Evolutionary conservation across 2,113 vertebrate genomes (phyloP), one percentile per base, ranked within the genome.

Genomic region (Abramis brama): DNA sequence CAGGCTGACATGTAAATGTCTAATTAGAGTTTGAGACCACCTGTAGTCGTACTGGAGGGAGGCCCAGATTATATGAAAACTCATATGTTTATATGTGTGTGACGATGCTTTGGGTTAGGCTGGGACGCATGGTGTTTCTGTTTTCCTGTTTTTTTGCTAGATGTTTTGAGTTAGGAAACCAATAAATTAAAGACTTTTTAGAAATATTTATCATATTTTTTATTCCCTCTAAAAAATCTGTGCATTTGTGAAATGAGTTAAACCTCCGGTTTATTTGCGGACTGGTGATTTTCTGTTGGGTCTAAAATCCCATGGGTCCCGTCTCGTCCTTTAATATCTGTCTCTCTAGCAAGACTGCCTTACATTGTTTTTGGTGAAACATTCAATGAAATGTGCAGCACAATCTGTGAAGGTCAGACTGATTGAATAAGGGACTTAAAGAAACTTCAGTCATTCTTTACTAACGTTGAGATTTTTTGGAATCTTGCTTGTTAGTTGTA

Each of bases 1-100:
- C n/a, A 81, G 25, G 27, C 25, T 71, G 45, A 71, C 27, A 71
- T 57, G 81, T 88, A 84, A 86, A 84, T 81, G 86, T 80, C 50
- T 86, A 84, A 84, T 84, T 84, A 59, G 68, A 84, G 76, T 6
- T 68, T 30, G 60, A 84, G 79, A 74, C 59, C 57, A 71, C 82
- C 81, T 23, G 57, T 33, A 25, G 68, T 82, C 6, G 5, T 64
- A 33, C 27, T 70, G 84, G 68, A 73, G n/a, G 10, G 43, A 27
- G 2, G 57, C 43, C 25, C 57, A 33, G 68, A 39, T 74, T 62
- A 84, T 50, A 59, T 39, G 7, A 88, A 73, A 82, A 75, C 78
- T 50, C 77, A 21, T 79, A 25, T 80, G 64, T 71, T 73, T 79
- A 33, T 83, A 25, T 39, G 50, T 74, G 27, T 84, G 66, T 74